A percentile compares a stretch with the other conserved stretches of the same genome.
Conservation (phyloP, 2,797 vertebrate genomes). For the Onychomys leucogaster region DNA sequence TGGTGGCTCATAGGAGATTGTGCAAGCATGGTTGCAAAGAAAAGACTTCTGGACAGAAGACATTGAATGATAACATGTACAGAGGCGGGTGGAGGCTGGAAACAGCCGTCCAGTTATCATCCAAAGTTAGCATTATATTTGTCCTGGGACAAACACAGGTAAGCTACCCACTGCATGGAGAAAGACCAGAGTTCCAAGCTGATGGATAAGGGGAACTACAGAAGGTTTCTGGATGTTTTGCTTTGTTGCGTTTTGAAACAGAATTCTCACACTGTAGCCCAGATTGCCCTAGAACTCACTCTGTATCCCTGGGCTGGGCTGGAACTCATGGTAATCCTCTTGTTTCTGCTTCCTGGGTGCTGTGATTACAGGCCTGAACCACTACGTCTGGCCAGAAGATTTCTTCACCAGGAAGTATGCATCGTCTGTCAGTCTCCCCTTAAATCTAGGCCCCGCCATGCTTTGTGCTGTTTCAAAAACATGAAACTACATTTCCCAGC, state of each 20-base stretch:
- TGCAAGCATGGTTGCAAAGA: not conserved
- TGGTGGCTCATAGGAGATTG: not conserved
- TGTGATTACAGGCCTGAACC: not conserved
- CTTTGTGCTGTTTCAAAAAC: not conserved
- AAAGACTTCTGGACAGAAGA: constrained; percentile 29
- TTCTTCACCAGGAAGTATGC: not conserved
- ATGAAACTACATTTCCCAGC: constrained; percentile 68
- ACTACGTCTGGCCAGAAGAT: not conserved
- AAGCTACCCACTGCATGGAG: not conserved
- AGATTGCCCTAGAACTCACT: not conserved
- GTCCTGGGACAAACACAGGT: no score
- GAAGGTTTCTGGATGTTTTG: not conserved
- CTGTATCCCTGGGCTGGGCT: not conserved
- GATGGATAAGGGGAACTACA: not conserved
- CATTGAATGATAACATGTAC: not conserved
- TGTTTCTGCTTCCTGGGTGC: not conserved
- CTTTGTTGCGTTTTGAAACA: not conserved
- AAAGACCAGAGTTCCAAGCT: not conserved
- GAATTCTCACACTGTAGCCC: not conserved
- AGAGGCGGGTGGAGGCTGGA: not conserved
- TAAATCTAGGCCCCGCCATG: not conserved
- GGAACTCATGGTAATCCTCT: not conserved
- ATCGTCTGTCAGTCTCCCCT: not conserved
- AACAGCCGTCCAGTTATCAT: not conserved
- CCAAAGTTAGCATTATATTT: not conserved